These are phyloP conservation scores for Sinotaia quadrata DNA, from an alignment of 2,888 invertebrate genomes.

Conservation along the genomic window DNA sequence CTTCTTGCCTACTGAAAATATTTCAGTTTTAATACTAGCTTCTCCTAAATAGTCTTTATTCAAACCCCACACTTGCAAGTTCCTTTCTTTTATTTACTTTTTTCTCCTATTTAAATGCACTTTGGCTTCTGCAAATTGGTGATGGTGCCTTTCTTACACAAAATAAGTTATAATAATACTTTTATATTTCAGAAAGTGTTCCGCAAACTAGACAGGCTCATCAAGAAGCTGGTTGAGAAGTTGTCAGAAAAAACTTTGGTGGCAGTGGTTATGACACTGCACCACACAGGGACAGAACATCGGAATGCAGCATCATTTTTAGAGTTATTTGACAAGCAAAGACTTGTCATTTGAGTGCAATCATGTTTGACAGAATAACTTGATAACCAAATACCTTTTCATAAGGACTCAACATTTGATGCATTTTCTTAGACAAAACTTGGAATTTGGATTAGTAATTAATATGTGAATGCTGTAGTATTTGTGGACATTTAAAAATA, in stretches of 20 bases:
- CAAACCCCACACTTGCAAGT: constrained; percentile 5
- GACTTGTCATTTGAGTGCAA: constrained; percentile 29
- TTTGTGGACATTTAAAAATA: no score
- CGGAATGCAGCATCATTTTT: constrained; percentile 26
- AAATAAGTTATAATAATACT: not conserved
- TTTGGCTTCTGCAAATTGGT: not conserved
- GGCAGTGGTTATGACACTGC: constrained; percentile 49
- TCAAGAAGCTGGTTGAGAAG: constrained; percentile 47
- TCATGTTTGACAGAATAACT: constrained; percentile 28
- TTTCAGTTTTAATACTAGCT: no score
- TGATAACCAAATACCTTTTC: constrained; percentile 13
- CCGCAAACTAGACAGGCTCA: constrained; percentile 46
- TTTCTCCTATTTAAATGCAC: not conserved
- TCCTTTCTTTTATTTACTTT: not conserved
- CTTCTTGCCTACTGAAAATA: no score
- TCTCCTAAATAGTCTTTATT: no score
- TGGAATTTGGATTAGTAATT: no score
- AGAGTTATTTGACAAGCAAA: no score
- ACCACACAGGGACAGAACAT: constrained; percentile 29
- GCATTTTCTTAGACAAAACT: no score
- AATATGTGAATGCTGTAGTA: no score
- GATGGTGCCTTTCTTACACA: not conserved
- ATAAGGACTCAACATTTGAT: no score
- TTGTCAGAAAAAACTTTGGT: constrained; percentile 43
- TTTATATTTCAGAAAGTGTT: constrained; percentile 46